Conservation (phyloP, 2,888 invertebrate genomes). For the Sinopyrophorus schimmeli region DNA sequence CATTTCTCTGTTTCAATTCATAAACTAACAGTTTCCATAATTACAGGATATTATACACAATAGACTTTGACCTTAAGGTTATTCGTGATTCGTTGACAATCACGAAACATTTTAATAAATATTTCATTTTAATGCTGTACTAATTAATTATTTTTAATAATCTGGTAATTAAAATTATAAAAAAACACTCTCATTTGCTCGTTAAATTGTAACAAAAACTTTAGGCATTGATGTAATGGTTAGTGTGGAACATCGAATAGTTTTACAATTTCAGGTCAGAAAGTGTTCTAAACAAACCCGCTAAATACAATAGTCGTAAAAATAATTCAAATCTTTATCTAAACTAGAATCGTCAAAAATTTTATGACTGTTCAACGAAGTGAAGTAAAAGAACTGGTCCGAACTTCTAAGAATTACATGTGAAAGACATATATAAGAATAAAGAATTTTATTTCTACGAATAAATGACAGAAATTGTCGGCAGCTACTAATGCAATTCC, state of each 20-base stretch:
- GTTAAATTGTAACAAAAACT: too few relatives aligned
- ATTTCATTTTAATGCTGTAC: too few relatives aligned
- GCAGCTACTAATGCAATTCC: too few relatives aligned
- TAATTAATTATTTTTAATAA: too few relatives aligned
- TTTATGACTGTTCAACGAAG: slow-evolving; percentile 12
- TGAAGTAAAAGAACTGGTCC: slow-evolving; percentile 17
- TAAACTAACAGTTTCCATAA: slow-evolving; percentile 48
- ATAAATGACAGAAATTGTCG: slow-evolving; percentile 21
- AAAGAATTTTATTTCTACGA: slow-evolving; percentile 19
- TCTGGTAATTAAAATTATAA: too few relatives aligned
- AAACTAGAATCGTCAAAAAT: slow-evolving; percentile 14
- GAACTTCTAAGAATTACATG: slow-evolving; percentile 17
- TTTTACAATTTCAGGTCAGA: background rate
- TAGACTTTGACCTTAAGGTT: slow-evolving; percentile 42
- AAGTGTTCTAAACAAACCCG: slow-evolving; percentile 1
- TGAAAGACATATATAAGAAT: slow-evolving; percentile 17
- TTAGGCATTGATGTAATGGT: too few relatives aligned
- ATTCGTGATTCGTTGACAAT: slow-evolving; percentile 35
- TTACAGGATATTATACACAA: slow-evolving; percentile 45
- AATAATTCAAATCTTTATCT: slow-evolving; percentile 17
- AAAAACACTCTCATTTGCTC: too few relatives aligned
- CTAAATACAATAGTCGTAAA: slow-evolving; percentile 13
- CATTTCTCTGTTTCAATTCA: slow-evolving; percentile 38
- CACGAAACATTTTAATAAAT: slow-evolving; percentile 31
- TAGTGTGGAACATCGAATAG: too few relatives aligned